Evolutionary conservation across 2,113 vertebrate genomes (phyloP).

Genomic region (Sphyrna mokarran): DNA sequence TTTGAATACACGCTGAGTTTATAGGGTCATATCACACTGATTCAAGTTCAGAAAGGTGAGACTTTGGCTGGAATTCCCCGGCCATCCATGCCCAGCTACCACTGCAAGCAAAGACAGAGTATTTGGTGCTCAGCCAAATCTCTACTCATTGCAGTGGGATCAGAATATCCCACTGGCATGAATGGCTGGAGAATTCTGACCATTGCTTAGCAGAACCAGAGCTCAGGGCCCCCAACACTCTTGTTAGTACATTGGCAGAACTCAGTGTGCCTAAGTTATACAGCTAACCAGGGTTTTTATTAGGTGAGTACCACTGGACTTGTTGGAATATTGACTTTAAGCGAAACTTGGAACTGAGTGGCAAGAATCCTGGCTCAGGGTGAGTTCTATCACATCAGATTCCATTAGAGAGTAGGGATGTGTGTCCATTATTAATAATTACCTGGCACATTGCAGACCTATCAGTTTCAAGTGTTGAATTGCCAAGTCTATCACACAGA

Average conservation of each 20-base stretch:
- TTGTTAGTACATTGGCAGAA: not conserved
- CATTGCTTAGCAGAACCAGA: not conserved
- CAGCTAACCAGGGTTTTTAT: too few species aligned
- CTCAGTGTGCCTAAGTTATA: not conserved
- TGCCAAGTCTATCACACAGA: not conserved
- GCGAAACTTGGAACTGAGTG: not conserved
- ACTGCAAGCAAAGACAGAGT: too few species aligned
- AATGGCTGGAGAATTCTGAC: too few species aligned
- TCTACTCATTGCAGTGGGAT: too few species aligned
- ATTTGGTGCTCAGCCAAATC: too few species aligned
- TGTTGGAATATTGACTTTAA: not conserved
- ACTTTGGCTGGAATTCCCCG: too few species aligned
- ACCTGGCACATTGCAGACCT: not conserved
- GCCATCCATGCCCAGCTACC: too few species aligned
- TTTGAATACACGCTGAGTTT: not conserved
- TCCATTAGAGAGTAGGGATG: not conserved
- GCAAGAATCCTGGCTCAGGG: not conserved
- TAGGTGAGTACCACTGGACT: not conserved
- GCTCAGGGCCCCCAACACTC: not conserved
- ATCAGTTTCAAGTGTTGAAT: not conserved
- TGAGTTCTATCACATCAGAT: not conserved
- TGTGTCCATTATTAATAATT: not conserved
- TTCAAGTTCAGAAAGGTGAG: not conserved
- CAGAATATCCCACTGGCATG: too few species aligned
- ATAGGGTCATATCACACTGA: not conserved